Conservation (phyloP, 2,888 invertebrate genomes). For the Labia minor region DNA sequence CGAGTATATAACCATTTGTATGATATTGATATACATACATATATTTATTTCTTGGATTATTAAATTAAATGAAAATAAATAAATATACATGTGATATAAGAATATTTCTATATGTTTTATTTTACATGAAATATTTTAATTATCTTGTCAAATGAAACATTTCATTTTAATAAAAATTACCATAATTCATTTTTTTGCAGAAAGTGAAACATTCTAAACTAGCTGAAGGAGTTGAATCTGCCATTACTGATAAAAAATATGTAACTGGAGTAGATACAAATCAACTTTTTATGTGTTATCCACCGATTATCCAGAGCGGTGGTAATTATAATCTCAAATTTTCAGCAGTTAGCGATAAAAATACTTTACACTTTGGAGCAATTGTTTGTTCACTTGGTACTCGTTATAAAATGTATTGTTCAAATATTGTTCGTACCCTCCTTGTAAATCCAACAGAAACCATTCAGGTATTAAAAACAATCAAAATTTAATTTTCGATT, state of each 20-base stretch:
- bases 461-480: conserved; percentile 39
- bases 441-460: conserved; percentile 80
- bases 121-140: neutral
- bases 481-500: conserved; percentile 32
- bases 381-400: conserved; percentile 92
- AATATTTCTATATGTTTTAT: too few relatives aligned
- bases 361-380: conserved; percentile 86
- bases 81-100: conserved; percentile 16
- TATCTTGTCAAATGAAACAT: neutral
- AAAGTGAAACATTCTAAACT: conserved; percentile 94
- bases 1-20: conserved; percentile 17
- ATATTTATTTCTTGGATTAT: neutral
- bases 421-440: conserved; percentile 91
- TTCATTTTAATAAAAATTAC: neutral
- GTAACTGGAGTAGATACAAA: conserved; percentile 79
- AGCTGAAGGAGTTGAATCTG: conserved; percentile 87
- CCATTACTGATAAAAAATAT: conserved; percentile 91
- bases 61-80: neutral
- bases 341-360: conserved; percentile 89
- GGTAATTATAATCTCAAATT: conserved; percentile 97
- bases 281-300: conserved; percentile 94
- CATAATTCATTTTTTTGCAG: conserved; percentile 38
- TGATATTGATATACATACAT: neutral
- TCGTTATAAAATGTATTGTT: conserved; percentile 94
- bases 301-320: conserved; percentile 97